Evolutionary conservation across 2,113 vertebrate genomes (phyloP).

Genomic region (Myotis davidii): DNA sequence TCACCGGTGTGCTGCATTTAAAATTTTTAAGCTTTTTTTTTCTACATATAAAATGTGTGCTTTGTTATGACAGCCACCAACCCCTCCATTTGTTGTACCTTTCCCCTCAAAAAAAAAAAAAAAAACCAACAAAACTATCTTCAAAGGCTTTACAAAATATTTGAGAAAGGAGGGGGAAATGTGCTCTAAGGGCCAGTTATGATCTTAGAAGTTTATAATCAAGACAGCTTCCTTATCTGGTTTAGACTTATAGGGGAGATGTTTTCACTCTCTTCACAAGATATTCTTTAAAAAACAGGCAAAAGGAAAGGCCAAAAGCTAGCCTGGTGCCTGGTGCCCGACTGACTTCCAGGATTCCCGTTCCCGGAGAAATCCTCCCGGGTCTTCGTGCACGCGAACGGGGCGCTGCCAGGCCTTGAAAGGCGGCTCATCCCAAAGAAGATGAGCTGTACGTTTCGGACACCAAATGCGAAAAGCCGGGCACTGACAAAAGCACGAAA

Average conservation of each 20-base stretch:
- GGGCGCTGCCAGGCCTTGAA: background rate
- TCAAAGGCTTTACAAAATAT: background rate
- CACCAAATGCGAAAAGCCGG: background rate
- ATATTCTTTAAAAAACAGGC: background rate
- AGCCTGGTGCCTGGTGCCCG: background rate
- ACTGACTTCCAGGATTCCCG: background rate
- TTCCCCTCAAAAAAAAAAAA: background rate
- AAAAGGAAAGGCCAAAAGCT: background rate
- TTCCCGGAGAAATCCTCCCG: background rate
- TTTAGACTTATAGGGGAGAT: background rate
- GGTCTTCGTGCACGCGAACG: background rate
- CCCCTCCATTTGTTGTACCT: background rate
- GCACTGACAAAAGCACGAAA: background rate
- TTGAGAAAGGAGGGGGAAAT: background rate
- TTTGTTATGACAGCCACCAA: background rate
- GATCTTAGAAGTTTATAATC: background rate
- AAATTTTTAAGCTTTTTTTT: background rate
- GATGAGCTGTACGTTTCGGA: background rate
- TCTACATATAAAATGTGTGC: background rate
- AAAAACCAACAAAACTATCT: background rate
- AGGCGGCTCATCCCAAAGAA: background rate
- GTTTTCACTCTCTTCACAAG: background rate
- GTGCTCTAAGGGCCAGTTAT: background rate
- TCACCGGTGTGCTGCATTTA: background rate
- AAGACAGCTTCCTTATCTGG: background rate